Evolutionary conservation across 2,797 vertebrate genomes (phyloP), one percentile per base, ranked within the genome.

Genomic region (Pseudochromis fuscus): DNA sequence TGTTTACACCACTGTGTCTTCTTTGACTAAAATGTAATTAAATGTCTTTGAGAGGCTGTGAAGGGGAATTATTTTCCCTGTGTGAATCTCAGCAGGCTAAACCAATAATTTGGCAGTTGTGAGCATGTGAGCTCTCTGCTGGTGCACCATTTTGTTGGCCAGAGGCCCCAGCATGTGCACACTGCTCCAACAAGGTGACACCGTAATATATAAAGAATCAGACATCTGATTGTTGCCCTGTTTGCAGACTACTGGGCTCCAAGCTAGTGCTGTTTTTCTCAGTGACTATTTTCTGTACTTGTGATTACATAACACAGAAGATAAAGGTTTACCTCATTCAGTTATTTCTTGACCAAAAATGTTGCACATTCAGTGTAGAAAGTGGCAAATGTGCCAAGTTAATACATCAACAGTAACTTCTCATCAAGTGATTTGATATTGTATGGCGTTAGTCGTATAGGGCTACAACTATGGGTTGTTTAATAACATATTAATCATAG

Each of bases 21-120:
- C 25, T 38, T 72, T 65, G 38, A 45, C 49, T 68, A 25, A 30
- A 55, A 64, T 57, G 27, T 78, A 38, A 79, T 82, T 76, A 69
- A 79, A 57, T 69, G 46, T 30, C 31, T 69, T 50, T 44, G 55
- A 11, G 37, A 56, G 65, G 37, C 38, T 57, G 38, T 72, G 44
- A 57, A 25, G 48, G 64, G 53, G 28, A 79, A 45, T 70, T 19
- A 31, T 75, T 72, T 35, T 37, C 63, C 55, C 63, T 55, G 31
- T 77, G 60, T 60, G 66, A 50, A 57, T 81, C 53, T 66, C 38
- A 73, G 40, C 75, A 50, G 42, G 42, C 45, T 30, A 33, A 62
- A 60, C 58, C 64, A 73, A 68, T 62, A 52, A 61, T 77, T 61
- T 79, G 38, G 63, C 50, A 60, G 58, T 61, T 52, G 23, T n/a